A percentile compares a stretch with the other conserved stretches of the same genome.
These are phyloP conservation scores for Aleiodes testaceus DNA, from an alignment of 2,888 invertebrate genomes.

Conservation along the genomic window DNA sequence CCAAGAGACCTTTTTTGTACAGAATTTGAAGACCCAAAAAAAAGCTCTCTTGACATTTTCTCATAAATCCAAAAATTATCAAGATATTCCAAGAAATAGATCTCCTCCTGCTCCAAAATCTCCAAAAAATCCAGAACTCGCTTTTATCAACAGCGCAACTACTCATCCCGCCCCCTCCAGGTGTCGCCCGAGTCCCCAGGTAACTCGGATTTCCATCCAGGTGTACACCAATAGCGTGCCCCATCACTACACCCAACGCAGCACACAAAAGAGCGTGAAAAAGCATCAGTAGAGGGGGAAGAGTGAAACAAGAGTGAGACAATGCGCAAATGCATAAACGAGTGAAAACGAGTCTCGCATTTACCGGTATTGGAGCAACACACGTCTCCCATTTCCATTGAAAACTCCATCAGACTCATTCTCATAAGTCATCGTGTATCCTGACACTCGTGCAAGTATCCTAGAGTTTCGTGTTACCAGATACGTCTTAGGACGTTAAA, in stretches of 20 bases:
- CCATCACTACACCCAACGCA: neutral
- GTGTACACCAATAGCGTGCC: slow-evolving; percentile 3
- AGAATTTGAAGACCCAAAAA: too few species aligned
- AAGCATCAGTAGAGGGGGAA: neutral
- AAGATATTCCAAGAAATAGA: neutral
- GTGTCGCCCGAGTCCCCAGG: slow-evolving; percentile 1
- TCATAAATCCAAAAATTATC: neutral
- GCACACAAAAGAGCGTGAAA: neutral
- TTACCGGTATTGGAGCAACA: too few species aligned
- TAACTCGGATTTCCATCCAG: neutral
- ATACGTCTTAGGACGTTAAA: too few species aligned
- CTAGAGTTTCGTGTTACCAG: too few species aligned
- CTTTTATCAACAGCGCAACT: slow-evolving; percentile 3
- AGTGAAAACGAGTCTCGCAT: too few species aligned
- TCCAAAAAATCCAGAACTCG: neutral
- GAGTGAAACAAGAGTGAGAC: neutral
- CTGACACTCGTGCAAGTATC: too few species aligned
- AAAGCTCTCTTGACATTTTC: neutral
- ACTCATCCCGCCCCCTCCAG: neutral
- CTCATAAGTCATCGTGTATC: too few species aligned
- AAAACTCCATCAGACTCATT: too few species aligned
- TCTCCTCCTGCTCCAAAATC: too few species aligned
- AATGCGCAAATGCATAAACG: too few species aligned
- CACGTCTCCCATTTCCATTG: too few species aligned
- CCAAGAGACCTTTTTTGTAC: too few species aligned